Evolutionary conservation across 2,113 vertebrate genomes (phyloP).

Genomic region (Tetraodon nigroviridis): DNA sequence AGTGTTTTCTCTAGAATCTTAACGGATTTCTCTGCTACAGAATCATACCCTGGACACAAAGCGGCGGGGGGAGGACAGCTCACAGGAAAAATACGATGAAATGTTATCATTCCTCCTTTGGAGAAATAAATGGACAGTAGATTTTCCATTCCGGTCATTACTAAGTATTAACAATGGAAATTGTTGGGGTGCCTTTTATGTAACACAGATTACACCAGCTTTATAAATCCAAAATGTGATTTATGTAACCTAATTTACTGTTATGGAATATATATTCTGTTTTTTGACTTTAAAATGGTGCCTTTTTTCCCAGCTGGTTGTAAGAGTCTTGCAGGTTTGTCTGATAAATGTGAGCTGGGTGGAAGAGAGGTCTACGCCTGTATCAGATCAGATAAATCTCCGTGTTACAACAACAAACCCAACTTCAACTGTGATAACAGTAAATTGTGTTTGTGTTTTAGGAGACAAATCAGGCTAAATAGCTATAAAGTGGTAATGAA

Average conservation of each 20-base stretch:
- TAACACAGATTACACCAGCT: constrained; percentile 16
- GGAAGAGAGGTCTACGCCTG: constrained; percentile 3
- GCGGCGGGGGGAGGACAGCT: neutral
- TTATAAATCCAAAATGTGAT: neutral
- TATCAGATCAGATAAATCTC: constrained; percentile 30
- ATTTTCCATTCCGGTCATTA: constrained; percentile 50
- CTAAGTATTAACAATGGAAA: constrained; percentile 12
- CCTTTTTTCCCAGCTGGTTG: neutral
- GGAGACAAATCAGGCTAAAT: constrained; percentile 26
- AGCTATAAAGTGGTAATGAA: constrained; percentile 13
- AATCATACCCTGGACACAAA: constrained; percentile 23
- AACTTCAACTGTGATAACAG: neutral
- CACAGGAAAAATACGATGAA: constrained; percentile 37
- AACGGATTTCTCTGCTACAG: constrained; percentile 27
- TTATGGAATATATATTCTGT: neutral
- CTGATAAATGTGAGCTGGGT: neutral
- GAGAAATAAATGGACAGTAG: constrained; percentile 64
- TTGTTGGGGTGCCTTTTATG: constrained; percentile 31
- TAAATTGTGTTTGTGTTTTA: constrained; percentile 25
- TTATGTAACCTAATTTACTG: neutral
- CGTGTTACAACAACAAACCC: constrained; percentile 6
- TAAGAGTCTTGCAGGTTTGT: neutral
- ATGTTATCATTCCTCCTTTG: constrained; percentile 56
- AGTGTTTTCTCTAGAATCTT: constrained; percentile 62
- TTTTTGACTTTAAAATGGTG: neutral